phyloP scores from a whole-genome alignment of 2,888 invertebrate species.

The Microctonus brassicae region DNA sequence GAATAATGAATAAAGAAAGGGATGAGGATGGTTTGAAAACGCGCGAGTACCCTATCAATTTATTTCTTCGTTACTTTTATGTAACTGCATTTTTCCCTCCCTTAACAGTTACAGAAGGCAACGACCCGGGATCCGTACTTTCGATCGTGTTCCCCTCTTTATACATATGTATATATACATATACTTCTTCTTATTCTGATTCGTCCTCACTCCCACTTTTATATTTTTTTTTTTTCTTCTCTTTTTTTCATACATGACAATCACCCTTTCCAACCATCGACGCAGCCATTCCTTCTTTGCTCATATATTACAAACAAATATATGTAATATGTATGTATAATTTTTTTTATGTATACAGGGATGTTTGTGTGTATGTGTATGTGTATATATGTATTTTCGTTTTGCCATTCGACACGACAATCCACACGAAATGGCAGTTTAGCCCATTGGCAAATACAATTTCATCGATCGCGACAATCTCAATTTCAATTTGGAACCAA shows the following conservation, averaged over 20 bases:
- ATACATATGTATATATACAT: background rate
- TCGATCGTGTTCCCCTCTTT: background rate
- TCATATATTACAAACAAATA: too few relatives aligned
- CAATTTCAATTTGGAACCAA: constrained; percentile 20
- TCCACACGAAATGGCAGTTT: background rate
- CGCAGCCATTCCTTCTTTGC: too few relatives aligned
- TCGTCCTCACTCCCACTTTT: background rate
- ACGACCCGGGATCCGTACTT: constrained; percentile 9
- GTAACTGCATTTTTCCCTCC: constrained; percentile 41
- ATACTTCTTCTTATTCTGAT: background rate
- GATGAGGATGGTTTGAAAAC: too few relatives aligned
- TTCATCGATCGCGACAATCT: constrained; percentile 19
- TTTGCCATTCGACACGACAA: constrained; percentile 18
- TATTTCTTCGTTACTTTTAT: constrained; percentile 42
- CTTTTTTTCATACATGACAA: background rate
- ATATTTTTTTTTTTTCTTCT: background rate
- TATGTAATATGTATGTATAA: background rate
- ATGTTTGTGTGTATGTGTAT: too few relatives aligned
- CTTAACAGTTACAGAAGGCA: background rate
- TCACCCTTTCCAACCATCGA: background rate
- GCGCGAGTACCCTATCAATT: constrained; percentile 45
- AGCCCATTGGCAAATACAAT: constrained; percentile 6
- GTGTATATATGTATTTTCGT: background rate
- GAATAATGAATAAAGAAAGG: background rate
- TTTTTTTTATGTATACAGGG: background rate